phyloP scores from a whole-genome alignment of 1,140 invertebrate genomes.

The Polypedilum vanderplanki region DNA sequence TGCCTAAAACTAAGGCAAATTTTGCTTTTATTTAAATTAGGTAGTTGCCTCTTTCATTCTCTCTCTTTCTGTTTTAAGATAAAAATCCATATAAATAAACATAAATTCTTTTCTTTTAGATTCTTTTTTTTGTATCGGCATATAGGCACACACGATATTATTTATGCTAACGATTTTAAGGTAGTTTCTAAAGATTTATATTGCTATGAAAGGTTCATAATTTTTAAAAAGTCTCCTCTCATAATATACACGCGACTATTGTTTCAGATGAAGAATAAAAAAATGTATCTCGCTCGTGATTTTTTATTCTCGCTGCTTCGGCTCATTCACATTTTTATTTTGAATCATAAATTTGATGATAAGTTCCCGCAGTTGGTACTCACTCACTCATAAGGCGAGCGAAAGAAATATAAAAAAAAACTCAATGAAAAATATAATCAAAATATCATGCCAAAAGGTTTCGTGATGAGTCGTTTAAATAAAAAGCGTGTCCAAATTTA shows the following conservation, averaged over 20 bases:
- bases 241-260: conserved; percentile 4
- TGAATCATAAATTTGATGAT: conserved; percentile 19
- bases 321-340: not conserved
- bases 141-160: too few relatives aligned
- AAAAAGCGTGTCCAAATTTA: conserved; percentile 28
- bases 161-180: too few relatives aligned
- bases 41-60: conserved; percentile 4
- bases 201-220: too few relatives aligned
- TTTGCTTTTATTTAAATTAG: conserved; percentile 19
- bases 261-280: too few relatives aligned
- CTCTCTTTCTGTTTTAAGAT: not conserved
- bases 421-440: conserved; percentile 20
- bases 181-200: too few relatives aligned
- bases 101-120: too few relatives aligned
- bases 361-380: not conserved
- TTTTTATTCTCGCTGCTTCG: not conserved
- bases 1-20: not conserved
- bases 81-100: too few relatives aligned
- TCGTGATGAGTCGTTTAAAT: conserved; percentile 5
- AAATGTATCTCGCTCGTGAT: not conserved
- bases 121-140: too few relatives aligned
- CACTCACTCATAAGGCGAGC: not conserved
- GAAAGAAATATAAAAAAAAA: not conserved
- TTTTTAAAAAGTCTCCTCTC: not conserved
- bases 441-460: conserved; percentile 26